These are phyloP conservation scores for Neopelma chrysocephalum DNA, from an alignment of 2,797 vertebrate genomes.

Conservation along the genomic window DNA sequence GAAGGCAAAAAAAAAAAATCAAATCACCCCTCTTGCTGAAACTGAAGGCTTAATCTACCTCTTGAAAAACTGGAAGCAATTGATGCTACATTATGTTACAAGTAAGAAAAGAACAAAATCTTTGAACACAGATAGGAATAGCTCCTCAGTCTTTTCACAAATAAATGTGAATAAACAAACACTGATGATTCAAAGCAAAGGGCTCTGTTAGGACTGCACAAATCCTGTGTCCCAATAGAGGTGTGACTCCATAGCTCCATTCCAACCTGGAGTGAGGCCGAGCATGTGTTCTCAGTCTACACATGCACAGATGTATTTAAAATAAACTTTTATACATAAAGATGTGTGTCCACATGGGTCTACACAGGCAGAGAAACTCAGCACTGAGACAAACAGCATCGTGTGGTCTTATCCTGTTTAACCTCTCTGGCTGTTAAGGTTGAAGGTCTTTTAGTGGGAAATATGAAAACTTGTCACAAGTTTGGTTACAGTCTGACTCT, in stretches of 20 bases:
- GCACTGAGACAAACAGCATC: not conserved
- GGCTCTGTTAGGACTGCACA: not conserved
- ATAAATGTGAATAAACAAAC: not conserved
- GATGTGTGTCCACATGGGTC: accelerated
- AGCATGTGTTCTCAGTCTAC: not conserved
- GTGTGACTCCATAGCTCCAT: not conserved
- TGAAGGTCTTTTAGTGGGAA: not conserved
- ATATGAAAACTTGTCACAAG: not conserved
- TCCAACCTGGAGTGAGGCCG: not conserved
- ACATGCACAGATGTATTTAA: accelerated
- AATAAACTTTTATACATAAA: not conserved
- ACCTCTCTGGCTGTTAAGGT: not conserved
- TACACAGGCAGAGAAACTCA: not conserved
- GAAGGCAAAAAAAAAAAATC: not conserved
- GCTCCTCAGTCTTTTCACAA: not conserved
- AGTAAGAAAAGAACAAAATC: not conserved
- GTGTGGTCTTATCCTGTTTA: not conserved
- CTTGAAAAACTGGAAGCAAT: not conserved
- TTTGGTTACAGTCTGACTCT: not conserved
- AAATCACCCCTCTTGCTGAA: not conserved
- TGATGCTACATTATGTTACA: not conserved
- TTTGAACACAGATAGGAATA: not conserved
- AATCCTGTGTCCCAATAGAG: not conserved
- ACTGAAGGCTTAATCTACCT: not conserved
- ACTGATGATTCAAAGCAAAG: not conserved